A percentile compares a stretch with the other conserved stretches of the same genome.
Evolutionary conservation across 2,888 invertebrate genomes (phyloP).

Genomic region (Chrysolina americana): DNA sequence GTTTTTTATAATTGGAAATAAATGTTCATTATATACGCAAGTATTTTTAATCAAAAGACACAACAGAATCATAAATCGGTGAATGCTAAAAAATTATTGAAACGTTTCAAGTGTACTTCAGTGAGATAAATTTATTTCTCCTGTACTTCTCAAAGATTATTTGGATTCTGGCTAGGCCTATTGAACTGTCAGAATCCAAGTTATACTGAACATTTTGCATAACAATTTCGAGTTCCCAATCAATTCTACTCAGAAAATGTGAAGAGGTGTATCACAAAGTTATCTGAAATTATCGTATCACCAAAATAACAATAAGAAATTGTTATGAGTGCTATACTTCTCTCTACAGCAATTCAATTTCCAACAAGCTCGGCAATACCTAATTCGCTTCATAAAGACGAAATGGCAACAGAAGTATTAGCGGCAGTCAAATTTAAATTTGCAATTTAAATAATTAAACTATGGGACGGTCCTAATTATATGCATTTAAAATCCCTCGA

Average conservation of each 20-base stretch:
- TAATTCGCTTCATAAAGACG: conserved; percentile 32
- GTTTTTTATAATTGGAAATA: too few relatives aligned
- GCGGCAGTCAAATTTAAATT: conserved; percentile 53
- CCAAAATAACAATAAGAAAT: conserved; percentile 22
- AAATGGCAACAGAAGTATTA: conserved; percentile 40
- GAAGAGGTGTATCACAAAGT: not conserved
- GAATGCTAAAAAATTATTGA: too few relatives aligned
- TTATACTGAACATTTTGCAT: too few relatives aligned
- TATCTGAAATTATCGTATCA: conserved; percentile 11
- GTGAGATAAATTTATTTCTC: too few relatives aligned
- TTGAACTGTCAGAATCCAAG: too few relatives aligned
- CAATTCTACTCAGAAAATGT: not conserved
- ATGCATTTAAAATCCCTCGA: conserved; percentile 53
- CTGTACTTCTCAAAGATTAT: too few relatives aligned
- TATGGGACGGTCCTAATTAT: conserved; percentile 53
- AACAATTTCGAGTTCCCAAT: too few relatives aligned
- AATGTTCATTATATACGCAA: too few relatives aligned
- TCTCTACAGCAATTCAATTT: conserved; percentile 22
- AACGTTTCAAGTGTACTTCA: too few relatives aligned
- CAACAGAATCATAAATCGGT: too few relatives aligned
- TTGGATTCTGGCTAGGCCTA: too few relatives aligned
- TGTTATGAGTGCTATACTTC: conserved; percentile 26
- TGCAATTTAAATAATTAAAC: conserved; percentile 57
- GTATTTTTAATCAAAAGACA: too few relatives aligned
- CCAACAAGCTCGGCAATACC: conserved; percentile 12